Evolutionary conservation across 2,888 invertebrate species (phyloP).

Genomic region (Himalopsyche anomala): DNA sequence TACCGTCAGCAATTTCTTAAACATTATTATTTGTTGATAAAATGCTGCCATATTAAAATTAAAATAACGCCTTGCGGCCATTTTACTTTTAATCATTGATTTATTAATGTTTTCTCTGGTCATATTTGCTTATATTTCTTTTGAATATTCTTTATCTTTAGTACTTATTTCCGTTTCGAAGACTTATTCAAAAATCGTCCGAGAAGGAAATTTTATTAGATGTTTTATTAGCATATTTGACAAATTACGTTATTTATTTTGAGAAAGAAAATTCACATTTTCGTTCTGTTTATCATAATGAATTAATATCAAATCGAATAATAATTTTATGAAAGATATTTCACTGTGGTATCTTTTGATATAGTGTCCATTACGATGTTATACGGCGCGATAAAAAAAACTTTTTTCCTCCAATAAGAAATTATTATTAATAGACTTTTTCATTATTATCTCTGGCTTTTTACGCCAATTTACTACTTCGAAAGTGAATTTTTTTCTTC

Average conservation of each 20-base stretch:
- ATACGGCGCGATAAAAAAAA: neutral
- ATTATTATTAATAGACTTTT: conserved; percentile 34
- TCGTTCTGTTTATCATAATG: neutral
- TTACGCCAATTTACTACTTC: neutral
- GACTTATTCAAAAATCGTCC: neutral
- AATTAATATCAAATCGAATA: conserved; percentile 37
- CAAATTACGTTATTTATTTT: conserved; percentile 32
- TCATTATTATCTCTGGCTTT: neutral
- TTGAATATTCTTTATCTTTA: neutral
- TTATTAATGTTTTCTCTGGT: neutral
- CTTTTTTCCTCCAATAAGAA: neutral
- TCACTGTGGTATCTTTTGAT: neutral
- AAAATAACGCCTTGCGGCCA: neutral
- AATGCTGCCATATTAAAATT: conserved; percentile 31
- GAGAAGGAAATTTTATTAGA: conserved; percentile 4
- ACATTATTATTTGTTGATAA: neutral
- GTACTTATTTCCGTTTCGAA: conserved; percentile 3
- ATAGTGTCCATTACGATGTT: neutral
- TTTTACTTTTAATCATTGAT: conserved; percentile 5
- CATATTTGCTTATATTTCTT: neutral
- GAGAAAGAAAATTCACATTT: neutral
- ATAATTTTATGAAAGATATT: conserved; percentile 21
- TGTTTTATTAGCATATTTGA: conserved; percentile 32
- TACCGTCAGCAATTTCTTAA: too few species aligned
- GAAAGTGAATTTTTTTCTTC: conserved; percentile 14